A percentile compares a stretch with the other conserved stretches of the same genome.
These are phyloP conservation scores for Nesogale talazaci DNA, from an alignment of 2,113 vertebrate species.

Conservation along the genomic window DNA sequence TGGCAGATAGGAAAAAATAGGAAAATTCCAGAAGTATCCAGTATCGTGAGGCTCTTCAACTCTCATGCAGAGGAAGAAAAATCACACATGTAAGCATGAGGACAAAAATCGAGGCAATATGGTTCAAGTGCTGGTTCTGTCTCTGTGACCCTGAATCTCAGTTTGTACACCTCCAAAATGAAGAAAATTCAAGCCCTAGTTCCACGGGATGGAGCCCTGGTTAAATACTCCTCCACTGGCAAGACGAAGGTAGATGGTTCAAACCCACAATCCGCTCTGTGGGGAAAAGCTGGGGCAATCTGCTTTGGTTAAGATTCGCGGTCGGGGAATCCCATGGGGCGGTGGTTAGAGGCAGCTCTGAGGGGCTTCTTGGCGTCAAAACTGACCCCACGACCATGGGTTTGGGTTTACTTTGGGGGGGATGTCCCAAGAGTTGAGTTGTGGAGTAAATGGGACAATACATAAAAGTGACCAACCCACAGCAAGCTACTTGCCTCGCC, in stretches of 20 bases:
- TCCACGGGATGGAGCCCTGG: background rate
- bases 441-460: background rate
- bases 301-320: background rate
- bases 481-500: background rate
- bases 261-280: background rate
- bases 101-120: background rate
- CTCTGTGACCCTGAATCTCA: background rate
- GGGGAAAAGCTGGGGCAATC: background rate
- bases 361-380: background rate
- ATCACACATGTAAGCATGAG: background rate
- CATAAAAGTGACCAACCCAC: background rate
- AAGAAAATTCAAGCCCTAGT: background rate
- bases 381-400: background rate
- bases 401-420: background rate
- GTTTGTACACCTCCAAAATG: background rate
- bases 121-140: background rate
- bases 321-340: background rate
- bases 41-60: background rate
- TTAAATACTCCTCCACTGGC: background rate
- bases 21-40: background rate
- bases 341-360: background rate
- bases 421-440: background rate
- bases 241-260: background rate
- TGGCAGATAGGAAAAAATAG: background rate
- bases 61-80: background rate